These are phyloP conservation scores for Acanthosepion lycidas DNA, from an alignment of 2,888 invertebrate genomes.

Conservation along the genomic window DNA sequence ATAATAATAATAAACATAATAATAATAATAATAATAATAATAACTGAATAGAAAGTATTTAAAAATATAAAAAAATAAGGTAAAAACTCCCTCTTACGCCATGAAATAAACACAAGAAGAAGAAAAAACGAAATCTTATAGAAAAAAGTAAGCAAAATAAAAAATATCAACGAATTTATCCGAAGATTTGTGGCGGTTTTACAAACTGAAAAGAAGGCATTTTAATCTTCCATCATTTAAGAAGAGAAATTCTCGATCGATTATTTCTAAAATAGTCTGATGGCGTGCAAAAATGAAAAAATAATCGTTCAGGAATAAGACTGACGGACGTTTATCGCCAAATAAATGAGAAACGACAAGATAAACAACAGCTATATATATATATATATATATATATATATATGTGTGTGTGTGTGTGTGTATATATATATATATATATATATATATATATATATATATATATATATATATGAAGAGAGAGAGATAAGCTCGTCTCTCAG, in stretches of 20 bases:
- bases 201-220: not conserved
- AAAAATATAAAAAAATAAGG: too few species aligned
- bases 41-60: too few species aligned
- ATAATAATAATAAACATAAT: too few species aligned
- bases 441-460: too few species aligned
- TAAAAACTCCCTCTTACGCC: too few species aligned
- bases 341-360: not conserved
- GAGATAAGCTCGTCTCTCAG: too few species aligned
- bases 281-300: not conserved
- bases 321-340: not conserved
- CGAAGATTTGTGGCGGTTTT: not conserved
- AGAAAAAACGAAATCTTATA: not conserved
- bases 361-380: not conserved
- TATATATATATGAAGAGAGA: too few species aligned
- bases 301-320: not conserved
- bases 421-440: too few species aligned
- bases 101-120: not conserved
- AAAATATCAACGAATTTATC: not conserved
- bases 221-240: not conserved
- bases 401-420: too few species aligned
- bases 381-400: too few species aligned
- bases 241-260: not conserved
- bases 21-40: too few species aligned
- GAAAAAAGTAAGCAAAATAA: not conserved
- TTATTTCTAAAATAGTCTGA: not conserved